Evolutionary conservation across 2,797 vertebrate genomes (phyloP).

Genomic region (Iguana delicatissima): DNA sequence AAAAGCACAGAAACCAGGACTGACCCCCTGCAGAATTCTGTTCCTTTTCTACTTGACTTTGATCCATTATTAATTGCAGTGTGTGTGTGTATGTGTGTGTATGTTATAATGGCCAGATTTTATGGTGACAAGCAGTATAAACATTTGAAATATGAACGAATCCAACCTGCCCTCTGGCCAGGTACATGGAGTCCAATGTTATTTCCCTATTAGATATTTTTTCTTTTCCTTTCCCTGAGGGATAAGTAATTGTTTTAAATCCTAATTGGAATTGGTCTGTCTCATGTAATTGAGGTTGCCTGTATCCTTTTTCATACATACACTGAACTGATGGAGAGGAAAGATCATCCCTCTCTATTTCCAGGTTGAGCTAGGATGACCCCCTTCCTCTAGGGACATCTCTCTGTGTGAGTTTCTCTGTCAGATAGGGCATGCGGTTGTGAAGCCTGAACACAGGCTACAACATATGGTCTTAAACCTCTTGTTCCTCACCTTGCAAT

Average conservation of each 20-base stretch:
- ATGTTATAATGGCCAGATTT: not conserved
- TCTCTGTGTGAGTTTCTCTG: too few species aligned
- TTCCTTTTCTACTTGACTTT: constrained; percentile 30
- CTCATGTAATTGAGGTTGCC: not conserved
- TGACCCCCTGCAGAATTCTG: constrained; percentile 18
- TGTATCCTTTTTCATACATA: not conserved
- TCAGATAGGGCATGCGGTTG: too few species aligned
- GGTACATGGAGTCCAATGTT: not conserved
- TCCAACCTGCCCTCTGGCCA: not conserved
- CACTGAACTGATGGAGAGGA: not conserved
- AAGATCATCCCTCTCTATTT: too few species aligned
- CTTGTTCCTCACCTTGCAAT: too few species aligned
- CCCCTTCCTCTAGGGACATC: not conserved
- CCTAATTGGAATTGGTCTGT: constrained; percentile 12
- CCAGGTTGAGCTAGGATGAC: not conserved
- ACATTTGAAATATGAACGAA: constrained; percentile 30
- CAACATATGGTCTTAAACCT: too few species aligned
- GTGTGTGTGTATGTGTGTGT: not conserved
- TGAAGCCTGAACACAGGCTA: too few species aligned
- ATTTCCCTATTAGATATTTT: constrained; percentile 17
- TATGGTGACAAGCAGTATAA: constrained; percentile 24
- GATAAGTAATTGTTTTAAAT: constrained; percentile 18
- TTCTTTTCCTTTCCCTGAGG: constrained; percentile 1
- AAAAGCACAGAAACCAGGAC: constrained; percentile 13
- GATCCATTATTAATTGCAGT: constrained; percentile 35